Evolutionary conservation across 1,140 invertebrate genomes (phyloP), one percentile per base, ranked within the genome.

Genomic region (Drosophila watanabei): DNA sequence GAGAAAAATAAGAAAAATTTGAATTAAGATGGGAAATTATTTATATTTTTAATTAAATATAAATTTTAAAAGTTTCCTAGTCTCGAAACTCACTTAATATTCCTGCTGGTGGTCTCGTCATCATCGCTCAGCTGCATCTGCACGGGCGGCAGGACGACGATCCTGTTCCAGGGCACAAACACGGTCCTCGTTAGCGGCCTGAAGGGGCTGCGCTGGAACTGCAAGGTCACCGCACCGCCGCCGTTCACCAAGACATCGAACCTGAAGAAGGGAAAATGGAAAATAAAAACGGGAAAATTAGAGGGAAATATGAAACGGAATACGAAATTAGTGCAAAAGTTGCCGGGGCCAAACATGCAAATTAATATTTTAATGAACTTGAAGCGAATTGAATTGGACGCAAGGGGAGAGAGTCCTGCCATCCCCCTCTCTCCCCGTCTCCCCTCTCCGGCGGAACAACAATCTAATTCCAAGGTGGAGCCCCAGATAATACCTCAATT

Each of bases 171-270:
- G 20, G 98, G 98, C 64, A 98, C 97, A 93, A 98, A 98, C 51
- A 98, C 97, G 11, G 98, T 98, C 81, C 96, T 95, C 33, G 97
- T 97, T 48, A 97, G 94, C 1, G 97, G 97, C 83, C 96, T 96
- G 94, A 98, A 98, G n/a, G 98, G 98, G 49, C 96, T 98, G 64
- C 98, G 94, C 93, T 98, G 97, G 94, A 99, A 99, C 93, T 99
- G 98, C 68, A 99, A 94, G 18, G 98, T 99, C 16, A 99, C 98
- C 9, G 98, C 98, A n/a, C 98, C 98, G 57, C 99, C 99, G 20
- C 99, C 99, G 94, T 99, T 99, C 33, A 99, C 98, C 82, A 99
- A 94, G 45, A 99, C 96, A 94, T 99, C 99, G 95, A 99, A 99
- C 97, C 98, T 99, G 54, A 0, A 30, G 54, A 0, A 30, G 14